Base-by-base conservation (phyloP, 2,113 vertebrate species). In the Camarhynchus parvulus region DNA sequence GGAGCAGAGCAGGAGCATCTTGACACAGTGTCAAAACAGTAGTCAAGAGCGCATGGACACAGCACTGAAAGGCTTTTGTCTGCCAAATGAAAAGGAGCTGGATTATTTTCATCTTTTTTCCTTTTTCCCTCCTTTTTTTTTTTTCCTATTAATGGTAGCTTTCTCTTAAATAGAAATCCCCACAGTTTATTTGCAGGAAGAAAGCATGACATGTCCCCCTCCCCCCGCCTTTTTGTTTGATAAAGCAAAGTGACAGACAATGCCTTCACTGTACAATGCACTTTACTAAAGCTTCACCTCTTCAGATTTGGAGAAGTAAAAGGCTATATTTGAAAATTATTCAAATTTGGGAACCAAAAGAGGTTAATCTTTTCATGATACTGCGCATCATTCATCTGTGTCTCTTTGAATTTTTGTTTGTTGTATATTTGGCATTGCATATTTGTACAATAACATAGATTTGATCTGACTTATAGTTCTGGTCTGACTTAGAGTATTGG, bases 21-120 rank as follows among this genome's bases (percentile, higher is more conserved):
- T 97, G 95, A 96, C 95, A 96, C 83, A 41, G 87, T 96, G 94
- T 97, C 95, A 97, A 93, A 96, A 95, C 95, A 96, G 92, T 86
- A 96, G 83, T 94, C 92, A 77, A 55, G 87, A 96, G 91, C n/a
- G 3, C 84, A 68, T 87, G 93, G 96, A 89, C n/a, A 3, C 92
- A 83, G 79, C 86, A 67, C 67, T 93, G 94, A 95, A 92, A 95
- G 89, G 82, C 95, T 96, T 96, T 97, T 97, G 94, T 96, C 74
- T 96, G 91, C 85, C 93, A 95, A 94, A 95, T 95, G 79, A 95
- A 97, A 97, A 95, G 83, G 50, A 93, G 27, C 13, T 33, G 82
- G 87, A 88, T 94, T 85, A 87, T 94, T 92, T 94, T 82, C 8
- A 87, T 93, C 41, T 86, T 63, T 58, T 63, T 58, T 62, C 25